phyloP scores from a whole-genome alignment of 2,888 invertebrate genomes.

The Drosophila peninsularis region DNA sequence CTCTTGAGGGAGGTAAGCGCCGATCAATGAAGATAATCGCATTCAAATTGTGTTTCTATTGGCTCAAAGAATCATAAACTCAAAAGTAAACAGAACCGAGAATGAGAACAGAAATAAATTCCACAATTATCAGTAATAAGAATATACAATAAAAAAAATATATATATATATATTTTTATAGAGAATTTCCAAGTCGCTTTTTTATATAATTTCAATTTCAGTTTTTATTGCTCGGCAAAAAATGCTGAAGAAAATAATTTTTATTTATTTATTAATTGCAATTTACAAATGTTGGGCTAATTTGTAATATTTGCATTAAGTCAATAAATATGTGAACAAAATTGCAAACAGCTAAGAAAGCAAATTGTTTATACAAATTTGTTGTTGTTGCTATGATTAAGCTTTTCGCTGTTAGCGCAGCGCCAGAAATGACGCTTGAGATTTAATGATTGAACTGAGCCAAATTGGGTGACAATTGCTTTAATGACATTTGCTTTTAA shows the following conservation, averaged over 20 bases:
- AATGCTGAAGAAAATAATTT: too few relatives aligned
- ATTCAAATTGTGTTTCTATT: constrained; percentile 33
- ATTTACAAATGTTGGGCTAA: too few relatives aligned
- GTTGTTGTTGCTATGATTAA: constrained; percentile 1
- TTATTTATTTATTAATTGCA: too few relatives aligned
- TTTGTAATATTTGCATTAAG: too few relatives aligned
- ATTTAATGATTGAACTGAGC: constrained; percentile 7
- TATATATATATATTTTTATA: too few relatives aligned
- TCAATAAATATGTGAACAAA: too few relatives aligned
- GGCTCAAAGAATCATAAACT: constrained; percentile 12
- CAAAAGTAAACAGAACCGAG: not conserved
- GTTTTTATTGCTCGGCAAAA: too few relatives aligned
- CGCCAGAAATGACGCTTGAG: not conserved
- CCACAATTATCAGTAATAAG: not conserved
- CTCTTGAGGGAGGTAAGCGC: not conserved
- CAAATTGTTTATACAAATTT: constrained; percentile 9
- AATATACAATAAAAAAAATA: too few relatives aligned
- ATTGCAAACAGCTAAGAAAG: too few relatives aligned
- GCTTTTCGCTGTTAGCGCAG: constrained; percentile 8
- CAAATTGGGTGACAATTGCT: constrained; percentile 36
- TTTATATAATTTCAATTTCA: too few relatives aligned
- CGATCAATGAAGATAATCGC: constrained; percentile 40
- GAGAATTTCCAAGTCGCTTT: too few relatives aligned
- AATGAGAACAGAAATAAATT: constrained; percentile 5
- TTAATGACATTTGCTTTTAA: constrained; percentile 27